Percentiles rank a stretch among this genome's conserved stretches.
These are phyloP conservation scores for Pantelozetes paolii DNA, from an alignment of 2,888 invertebrate species.

Conservation along the genomic window DNA sequence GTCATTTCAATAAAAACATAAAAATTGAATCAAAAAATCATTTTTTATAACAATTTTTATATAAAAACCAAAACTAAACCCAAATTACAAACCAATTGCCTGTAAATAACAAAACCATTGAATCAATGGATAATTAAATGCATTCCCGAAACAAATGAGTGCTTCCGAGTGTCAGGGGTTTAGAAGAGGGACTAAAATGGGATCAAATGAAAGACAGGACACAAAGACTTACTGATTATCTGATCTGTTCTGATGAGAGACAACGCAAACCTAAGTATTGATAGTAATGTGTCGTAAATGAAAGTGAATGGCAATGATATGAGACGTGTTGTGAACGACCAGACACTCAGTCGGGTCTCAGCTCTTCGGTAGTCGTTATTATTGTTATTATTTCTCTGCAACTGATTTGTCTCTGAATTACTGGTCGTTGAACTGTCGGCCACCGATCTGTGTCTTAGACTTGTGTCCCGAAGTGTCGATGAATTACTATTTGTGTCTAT, in stretches of 20 bases:
- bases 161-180: too few relatives aligned
- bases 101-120: too few relatives aligned
- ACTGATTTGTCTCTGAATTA: neutral
- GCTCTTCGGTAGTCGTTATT: neutral
- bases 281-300: constrained; percentile 46
- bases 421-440: neutral
- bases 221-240: constrained; percentile 8
- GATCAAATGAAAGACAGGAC: neutral
- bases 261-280: constrained; percentile 43
- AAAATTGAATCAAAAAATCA: too few relatives aligned
- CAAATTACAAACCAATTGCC: too few relatives aligned
- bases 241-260: constrained; percentile 26
- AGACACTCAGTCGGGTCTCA: constrained; percentile 8
- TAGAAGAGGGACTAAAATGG: too few relatives aligned
- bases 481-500: neutral
- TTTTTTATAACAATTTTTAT: too few relatives aligned
- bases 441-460: constrained; percentile 4
- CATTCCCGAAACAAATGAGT: too few relatives aligned
- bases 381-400: constrained; percentile 8
- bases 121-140: too few relatives aligned
- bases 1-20: too few relatives aligned
- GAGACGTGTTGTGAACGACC: constrained; percentile 32
- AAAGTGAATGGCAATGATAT: constrained; percentile 46
- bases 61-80: too few relatives aligned
- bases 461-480: neutral